These are phyloP conservation scores for Drosophila suboccidentalis DNA, from an alignment of 2,888 invertebrate species.

Conservation along the genomic window DNA sequence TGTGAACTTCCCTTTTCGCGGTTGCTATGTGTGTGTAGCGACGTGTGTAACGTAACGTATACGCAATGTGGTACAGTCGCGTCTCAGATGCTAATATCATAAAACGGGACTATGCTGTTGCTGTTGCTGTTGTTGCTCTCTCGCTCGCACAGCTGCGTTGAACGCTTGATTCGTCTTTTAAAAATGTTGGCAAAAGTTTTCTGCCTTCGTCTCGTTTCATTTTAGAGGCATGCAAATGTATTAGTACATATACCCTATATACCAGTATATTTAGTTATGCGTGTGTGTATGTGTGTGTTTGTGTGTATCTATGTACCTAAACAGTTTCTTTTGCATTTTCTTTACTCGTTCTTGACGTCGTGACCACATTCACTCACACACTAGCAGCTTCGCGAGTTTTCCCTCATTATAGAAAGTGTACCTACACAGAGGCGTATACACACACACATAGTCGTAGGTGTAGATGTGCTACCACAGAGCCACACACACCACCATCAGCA, in stretches of 20 bases:
- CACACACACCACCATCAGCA: conserved; percentile 9
- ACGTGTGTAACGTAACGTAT: conserved; percentile 6
- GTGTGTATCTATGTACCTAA: conserved; percentile 7
- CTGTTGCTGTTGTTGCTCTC: conserved; percentile 4
- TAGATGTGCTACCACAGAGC: conserved; percentile 12
- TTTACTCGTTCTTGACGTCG: conserved; percentile 33
- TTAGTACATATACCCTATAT: conserved; percentile 10
- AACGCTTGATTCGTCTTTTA: conserved; percentile 28
- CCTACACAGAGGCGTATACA: conserved; percentile 4
- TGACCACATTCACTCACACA: conserved; percentile 2
- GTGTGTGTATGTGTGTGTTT: not conserved
- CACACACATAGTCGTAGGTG: conserved; percentile 6
- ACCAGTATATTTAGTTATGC: not conserved
- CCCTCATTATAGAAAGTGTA: conserved; percentile 45
- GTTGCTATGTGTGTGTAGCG: conserved; percentile 9
- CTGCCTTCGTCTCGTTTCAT: conserved; percentile 24
- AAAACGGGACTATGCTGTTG: conserved; percentile 9
- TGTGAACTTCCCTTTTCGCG: not conserved
- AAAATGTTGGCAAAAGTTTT: conserved; percentile 46
- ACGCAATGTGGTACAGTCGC: conserved; percentile 48
- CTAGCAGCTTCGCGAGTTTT: conserved; percentile 55
- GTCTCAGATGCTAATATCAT: conserved; percentile 32
- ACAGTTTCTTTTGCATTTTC: conserved; percentile 39
- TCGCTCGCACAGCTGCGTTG: conserved; percentile 26
- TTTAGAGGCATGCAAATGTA: conserved; percentile 6